A percentile compares a stretch with the other conserved stretches of the same genome.
phyloP scores from a whole-genome alignment of 2,888 invertebrate species.

The Leptopterna dolabrata region DNA sequence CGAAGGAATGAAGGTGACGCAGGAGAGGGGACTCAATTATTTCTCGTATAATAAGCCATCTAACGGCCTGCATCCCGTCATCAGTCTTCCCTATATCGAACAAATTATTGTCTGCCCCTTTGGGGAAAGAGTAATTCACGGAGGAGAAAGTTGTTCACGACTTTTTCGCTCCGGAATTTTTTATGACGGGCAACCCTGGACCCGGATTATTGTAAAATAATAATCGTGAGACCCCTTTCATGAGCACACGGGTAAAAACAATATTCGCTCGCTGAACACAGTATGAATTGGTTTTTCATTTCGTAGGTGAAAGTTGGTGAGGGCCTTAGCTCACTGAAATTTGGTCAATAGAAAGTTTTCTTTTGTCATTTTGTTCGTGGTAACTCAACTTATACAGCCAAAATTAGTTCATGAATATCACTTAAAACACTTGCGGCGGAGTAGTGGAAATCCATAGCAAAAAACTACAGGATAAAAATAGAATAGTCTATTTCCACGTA shows the following conservation, averaged over 20 bases:
- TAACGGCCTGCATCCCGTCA: conserved; percentile 1
- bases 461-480: too few relatives aligned
- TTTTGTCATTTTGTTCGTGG: too few relatives aligned
- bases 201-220: neutral
- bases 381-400: too few relatives aligned
- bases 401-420: too few relatives aligned
- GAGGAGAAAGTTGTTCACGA: conserved; percentile 48
- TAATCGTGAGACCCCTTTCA: conserved; percentile 10
- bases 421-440: too few relatives aligned
- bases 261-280: neutral
- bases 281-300: neutral
- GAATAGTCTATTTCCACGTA: too few relatives aligned
- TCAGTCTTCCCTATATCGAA: conserved; percentile 1
- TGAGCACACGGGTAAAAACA: neutral
- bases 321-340: too few relatives aligned
- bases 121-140: conserved; percentile 37
- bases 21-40: too few relatives aligned
- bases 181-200: neutral
- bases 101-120: conserved; percentile 17
- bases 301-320: neutral
- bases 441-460: too few relatives aligned
- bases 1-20: too few relatives aligned
- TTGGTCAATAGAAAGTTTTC: too few relatives aligned
- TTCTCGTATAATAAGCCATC: conserved; percentile 30
- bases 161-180: conserved; percentile 42